Base-by-base conservation (phyloP, 2,888 invertebrate species). In the Clostera curtula region DNA sequence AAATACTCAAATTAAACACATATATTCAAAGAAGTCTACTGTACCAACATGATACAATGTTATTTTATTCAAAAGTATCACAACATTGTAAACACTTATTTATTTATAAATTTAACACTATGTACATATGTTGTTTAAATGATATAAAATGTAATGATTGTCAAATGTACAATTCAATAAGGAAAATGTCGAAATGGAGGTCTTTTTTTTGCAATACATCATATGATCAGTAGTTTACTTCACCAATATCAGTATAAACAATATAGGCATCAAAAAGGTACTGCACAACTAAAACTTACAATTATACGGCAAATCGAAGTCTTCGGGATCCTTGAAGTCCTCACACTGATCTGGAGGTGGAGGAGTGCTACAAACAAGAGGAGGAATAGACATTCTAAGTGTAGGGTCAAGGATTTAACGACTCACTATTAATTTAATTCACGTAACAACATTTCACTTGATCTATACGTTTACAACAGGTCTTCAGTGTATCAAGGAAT, bases 291-390 rank as follows among this genome's bases (percentile, higher is more conserved):
- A 21, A 10, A 16, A 72, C 82, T 74, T 54, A 84, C 85, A 58
- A 51, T 64, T 73, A 43, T 84, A 85, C 24, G 68, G 60, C 38
- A 80, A 50, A 55, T 76, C 80, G 46, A 75, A 83, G 40, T 85
- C 83, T 41, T 75, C 80, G 29, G 60, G 63, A 32, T 89, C 88
- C 58, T 88, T 88, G 34, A 88, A 88, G 35, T 87, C 87, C 29
- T 88, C 89, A 37, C 87, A 87, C 53, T 87, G 87, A 43, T 88
- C 88, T 33, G 88, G 82, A 34, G 89, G 89, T 38, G 89, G 89
- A 51, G 89, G 89, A 49, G 89, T 88, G 33, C 87, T 87, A 49
- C 89, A 88, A 50, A 89, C 87, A 47, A 89, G 76, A 37, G 89
- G 89, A 64, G 89, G 89, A 63, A 89, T 86, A 56, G 87, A 87